Evolutionary conservation across 2,888 invertebrate genomes (phyloP), one percentile per base, ranked within the genome.

Genomic region (Drosophila merina): DNA sequence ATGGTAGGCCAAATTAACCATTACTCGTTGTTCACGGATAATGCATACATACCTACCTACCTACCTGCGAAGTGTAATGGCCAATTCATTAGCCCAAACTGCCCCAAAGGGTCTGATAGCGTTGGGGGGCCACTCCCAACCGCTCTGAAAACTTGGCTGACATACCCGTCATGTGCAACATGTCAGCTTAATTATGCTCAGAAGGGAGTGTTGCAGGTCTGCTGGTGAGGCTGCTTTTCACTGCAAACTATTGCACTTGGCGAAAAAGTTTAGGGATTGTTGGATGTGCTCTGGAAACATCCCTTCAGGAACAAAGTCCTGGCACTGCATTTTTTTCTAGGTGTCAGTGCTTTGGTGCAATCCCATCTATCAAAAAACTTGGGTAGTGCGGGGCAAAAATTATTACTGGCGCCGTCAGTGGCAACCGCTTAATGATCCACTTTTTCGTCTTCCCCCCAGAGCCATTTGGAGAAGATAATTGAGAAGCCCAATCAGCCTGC

Each of bases 391-490:
- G 20, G 20, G 50, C 66, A 66, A 33, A 54, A 66, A 50, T 12
- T 56, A 42, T 66, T 59, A 55, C 57, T 33, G 57, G 66, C 58
- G 51, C 76, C 82, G 81, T 86, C 84, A 78, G 80, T 68, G 85
- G 63, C 83, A 63, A 64, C 51, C 83, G 82, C 74, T 86, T 87
- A 85, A 87, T 82, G 82, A 66, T 89, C 50, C 44, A 25, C 44
- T 44, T 20, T 20, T 36, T n/a, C 38, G 3, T 14, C 25, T 1
- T 14, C 26, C 6, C 2, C 8, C 7, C 93, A 97, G 97, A 96
- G 95, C 89, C 97, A 97, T 89, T 92, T 97, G 77, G 96, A 97
- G 89, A 95, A 96, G 86, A 97, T 98, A 89, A 94, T 97, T 64
- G 97, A 97, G 91, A 94, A 97, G 77, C 96, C 97, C 0, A 95